Evolutionary conservation across 1,140 invertebrate species (phyloP).

Genomic region (Asobara japonica): DNA sequence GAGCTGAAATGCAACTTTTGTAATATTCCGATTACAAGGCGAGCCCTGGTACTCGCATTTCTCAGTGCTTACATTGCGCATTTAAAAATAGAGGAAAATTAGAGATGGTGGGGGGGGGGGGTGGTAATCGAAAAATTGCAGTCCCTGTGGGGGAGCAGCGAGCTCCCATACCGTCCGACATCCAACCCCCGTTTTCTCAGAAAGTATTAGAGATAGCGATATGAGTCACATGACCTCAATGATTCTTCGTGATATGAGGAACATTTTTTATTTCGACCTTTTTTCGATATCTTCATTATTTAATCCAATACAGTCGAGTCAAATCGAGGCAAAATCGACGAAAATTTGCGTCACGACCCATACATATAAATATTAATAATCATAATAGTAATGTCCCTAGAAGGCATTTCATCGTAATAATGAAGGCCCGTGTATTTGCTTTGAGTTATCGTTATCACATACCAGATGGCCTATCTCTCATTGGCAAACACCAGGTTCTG

Average conservation of each 20-base stretch:
- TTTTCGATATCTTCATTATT: no score
- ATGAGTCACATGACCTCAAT: no score
- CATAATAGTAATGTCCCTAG: neutral
- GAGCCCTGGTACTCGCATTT: neutral
- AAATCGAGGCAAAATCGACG: no score
- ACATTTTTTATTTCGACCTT: no score
- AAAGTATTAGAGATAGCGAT: no score
- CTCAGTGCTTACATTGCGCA: neutral
- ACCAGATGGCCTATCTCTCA: slow-evolving; percentile 34
- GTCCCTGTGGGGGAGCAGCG: no score
- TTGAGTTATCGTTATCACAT: slow-evolving; percentile 34
- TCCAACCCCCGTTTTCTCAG: no score
- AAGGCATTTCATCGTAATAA: neutral
- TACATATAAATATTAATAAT: neutral
- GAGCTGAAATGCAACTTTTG: no score
- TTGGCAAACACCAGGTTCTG: slow-evolving; percentile 25
- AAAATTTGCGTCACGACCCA: neutral
- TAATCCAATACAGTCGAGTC: no score
- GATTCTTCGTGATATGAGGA: no score
- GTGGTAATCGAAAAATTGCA: no score
- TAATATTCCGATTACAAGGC: slow-evolving; percentile 13
- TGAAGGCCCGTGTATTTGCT: neutral
- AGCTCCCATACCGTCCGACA: no score
- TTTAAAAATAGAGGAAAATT: neutral
- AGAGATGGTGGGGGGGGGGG: neutral